Base-by-base conservation (phyloP, 2,113 vertebrate species). In the Platanista minor region DNA sequence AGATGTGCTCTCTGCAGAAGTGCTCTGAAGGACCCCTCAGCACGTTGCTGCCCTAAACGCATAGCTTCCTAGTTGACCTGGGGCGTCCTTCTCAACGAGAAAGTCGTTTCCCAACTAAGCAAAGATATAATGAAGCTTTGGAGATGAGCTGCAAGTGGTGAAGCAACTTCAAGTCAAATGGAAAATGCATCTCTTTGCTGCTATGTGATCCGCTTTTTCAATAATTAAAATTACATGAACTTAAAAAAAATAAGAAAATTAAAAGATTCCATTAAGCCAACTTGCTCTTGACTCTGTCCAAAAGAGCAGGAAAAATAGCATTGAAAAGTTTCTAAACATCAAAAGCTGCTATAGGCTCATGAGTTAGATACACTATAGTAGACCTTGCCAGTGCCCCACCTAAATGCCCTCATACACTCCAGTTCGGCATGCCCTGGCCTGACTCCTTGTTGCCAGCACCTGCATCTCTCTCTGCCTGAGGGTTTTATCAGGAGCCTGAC, bases 1-100 rank as follows among this genome's bases (percentile, higher is more conserved):
- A 99, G 99, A n/a, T 90, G 72, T 66, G 97, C 97, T 0, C 83
- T 99, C 21, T 41, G 94, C 13, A 97, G 97, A 66, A 97, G 98
- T 12, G 97, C 98, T 17, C 97, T 98, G 41, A 95, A 97, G 66
- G 18, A n/a, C 20, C 90, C 97, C 10, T 96, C 90, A 0, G 95
- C 90, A 3, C 25, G 6, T 69, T 46, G 0, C 0, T 97, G 91
- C 98, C 33, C 13, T 25, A 0, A 14, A 43, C 6, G 33, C 21
- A 64, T 64, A 87, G 61, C 10, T 2, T 0, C 33, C 0, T 23
- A 4, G 0, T 33, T 18, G 25, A 72, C 5, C 29, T 27, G 54
- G 52, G 39, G 9, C 2, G 0, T 0, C 95, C 2, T 31, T 83
- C 57, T 69, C 3, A 66, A 3, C 11, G 36, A 71, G 21, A 43